Evolutionary conservation across 2,797 vertebrate genomes (phyloP), one percentile per base, ranked within the genome.

Genomic region (Crocidura indochinensis): DNA sequence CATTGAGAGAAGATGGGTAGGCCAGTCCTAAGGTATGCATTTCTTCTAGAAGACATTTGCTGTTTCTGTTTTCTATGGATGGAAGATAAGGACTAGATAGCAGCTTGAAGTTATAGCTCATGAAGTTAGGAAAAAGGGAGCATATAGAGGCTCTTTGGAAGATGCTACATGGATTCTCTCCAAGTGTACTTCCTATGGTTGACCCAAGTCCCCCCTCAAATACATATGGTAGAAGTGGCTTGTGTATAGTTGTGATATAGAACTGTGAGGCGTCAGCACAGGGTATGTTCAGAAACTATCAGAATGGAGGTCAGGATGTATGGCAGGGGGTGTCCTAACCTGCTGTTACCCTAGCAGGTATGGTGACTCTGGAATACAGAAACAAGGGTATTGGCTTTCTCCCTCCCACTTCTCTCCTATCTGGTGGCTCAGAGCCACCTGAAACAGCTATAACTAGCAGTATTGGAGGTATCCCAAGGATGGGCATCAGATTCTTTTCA

Each of bases 161-260:
- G 56, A 22, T 17, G 19, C 38, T 38, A 22, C 56, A 53, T 15
- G 17, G 82, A 60, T 74, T 67, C 29, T 22, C n/a, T 74, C 44
- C 29, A 67, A 31, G 84, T 86, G 38, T 38, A 38, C 11, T 49
- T 31, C 67, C 47, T 3, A 26, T 27, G 24, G 17, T 5, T 65
- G 31, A 27, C 60, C 72, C 60, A 80, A 27, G 69, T 47, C 49
- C n/a, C 71, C 47, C 53, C 44, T 44, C 47, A 44, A 38, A 74
- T 74, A 86, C 27, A 69, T 76, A 27, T 74, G 31, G 29, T 29
- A 44, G 60, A 92, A 65, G 69, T 72, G 65, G 80, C 74, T 74
- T 15, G 7, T 22, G 6, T 72, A 29, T 9, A 46, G n/a, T 29
- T 81, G 44, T 10, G 31, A 31, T 72, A 22, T 53, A 49, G 3